These are phyloP conservation scores for Psix sp. DNA, from an alignment of 1,140 invertebrate species.

Conservation along the genomic window DNA sequence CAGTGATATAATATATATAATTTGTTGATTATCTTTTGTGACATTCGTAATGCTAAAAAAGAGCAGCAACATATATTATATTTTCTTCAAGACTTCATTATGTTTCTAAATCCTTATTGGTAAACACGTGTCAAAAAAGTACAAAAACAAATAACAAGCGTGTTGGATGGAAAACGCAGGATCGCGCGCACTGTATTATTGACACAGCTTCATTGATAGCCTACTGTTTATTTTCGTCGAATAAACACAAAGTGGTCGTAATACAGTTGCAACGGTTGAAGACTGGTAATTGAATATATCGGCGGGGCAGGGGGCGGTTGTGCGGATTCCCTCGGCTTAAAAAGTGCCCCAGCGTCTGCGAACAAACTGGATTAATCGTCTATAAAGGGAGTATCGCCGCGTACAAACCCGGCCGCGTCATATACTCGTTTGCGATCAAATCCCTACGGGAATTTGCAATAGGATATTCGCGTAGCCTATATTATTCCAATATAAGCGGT, in stretches of 20 bases:
- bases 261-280: slow-evolving; percentile 53
- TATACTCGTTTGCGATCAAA: slow-evolving; percentile 70
- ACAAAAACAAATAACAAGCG: neutral
- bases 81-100: too few species aligned
- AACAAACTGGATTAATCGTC: slow-evolving; percentile 78
- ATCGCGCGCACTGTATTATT: slow-evolving; percentile 8
- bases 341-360: slow-evolving; percentile 69
- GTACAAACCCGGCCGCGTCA: slow-evolving; percentile 46
- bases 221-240: slow-evolving; percentile 49
- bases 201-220: slow-evolving; percentile 38
- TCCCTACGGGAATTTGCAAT: slow-evolving; percentile 66
- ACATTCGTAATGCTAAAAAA: too few species aligned
- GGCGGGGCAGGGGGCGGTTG: slow-evolving; percentile 71
- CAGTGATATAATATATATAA: too few species aligned
- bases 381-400: slow-evolving; percentile 72
- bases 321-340: slow-evolving; percentile 76
- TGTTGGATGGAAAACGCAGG: neutral
- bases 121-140: too few species aligned
- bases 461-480: slow-evolving; percentile 34
- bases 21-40: too few species aligned
- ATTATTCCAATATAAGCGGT: slow-evolving; percentile 46
- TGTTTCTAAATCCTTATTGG: too few species aligned
- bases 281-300: slow-evolving; percentile 73
- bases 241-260: slow-evolving; percentile 50
- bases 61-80: too few species aligned